A percentile compares a stretch with the other conserved stretches of the same genome.
phyloP scores from a whole-genome alignment of 30 jellyfish, hydroid and myxozoan genomes.

The Chironex yamaguchii region DNA sequence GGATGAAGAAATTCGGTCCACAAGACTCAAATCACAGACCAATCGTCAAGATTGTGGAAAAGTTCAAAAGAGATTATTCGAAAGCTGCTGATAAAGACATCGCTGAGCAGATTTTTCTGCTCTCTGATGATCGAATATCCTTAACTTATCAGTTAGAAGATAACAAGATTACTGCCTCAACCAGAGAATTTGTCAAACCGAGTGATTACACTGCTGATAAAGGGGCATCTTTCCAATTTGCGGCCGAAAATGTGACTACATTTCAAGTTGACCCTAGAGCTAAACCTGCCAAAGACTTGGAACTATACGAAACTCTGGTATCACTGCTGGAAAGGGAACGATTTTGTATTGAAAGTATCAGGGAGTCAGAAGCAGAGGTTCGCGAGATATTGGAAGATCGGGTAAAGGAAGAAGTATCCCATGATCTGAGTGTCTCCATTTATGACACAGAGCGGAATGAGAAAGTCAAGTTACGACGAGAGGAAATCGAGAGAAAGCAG shows the following conservation, averaged over 20 bases:
- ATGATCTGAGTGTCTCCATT: slow-evolving; percentile 79
- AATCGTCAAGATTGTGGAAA: slow-evolving; percentile 79
- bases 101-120: slow-evolving; percentile 73
- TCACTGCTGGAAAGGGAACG: slow-evolving; percentile 78
- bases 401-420: slow-evolving; percentile 75
- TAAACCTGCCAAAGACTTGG: slow-evolving; percentile 75
- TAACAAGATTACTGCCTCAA: slow-evolving; percentile 78
- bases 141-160: slow-evolving; percentile 76
- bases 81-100: slow-evolving; percentile 74
- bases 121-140: slow-evolving; percentile 81
- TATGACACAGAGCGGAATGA: slow-evolving; percentile 94
- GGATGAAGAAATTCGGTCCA: slow-evolving; percentile 93
- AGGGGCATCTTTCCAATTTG: slow-evolving; percentile 78
- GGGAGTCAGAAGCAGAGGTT: slow-evolving; percentile 94
- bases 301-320: slow-evolving; percentile 79
- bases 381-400: slow-evolving; percentile 84
- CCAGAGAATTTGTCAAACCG: slow-evolving; percentile 90
- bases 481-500: slow-evolving; percentile 75
- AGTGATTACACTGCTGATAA: slow-evolving; percentile 80
- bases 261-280: slow-evolving; percentile 87
- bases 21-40: slow-evolving; percentile 72
- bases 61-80: slow-evolving; percentile 61
- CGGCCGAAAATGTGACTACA: slow-evolving; percentile 80
- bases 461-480: slow-evolving; percentile 83
- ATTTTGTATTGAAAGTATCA: slow-evolving; percentile 63